These are phyloP conservation scores for Mesitornis unicolor DNA, from an alignment of 2,113 vertebrate genomes.

Conservation along the genomic window DNA sequence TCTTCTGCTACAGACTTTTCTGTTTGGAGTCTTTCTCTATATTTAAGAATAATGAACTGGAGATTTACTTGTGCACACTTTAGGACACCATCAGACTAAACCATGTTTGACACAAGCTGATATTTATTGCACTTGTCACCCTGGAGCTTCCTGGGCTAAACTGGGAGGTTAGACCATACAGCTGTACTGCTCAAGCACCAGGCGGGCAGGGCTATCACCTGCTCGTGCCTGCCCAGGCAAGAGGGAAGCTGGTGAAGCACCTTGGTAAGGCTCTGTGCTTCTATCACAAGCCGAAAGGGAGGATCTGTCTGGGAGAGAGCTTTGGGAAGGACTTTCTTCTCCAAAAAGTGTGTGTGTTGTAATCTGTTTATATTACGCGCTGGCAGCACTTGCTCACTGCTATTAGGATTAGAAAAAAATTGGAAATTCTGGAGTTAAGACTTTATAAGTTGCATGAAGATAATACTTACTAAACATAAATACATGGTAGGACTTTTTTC, in stretches of 20 bases:
- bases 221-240: rapidly evolving
- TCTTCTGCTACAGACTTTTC: neutral
- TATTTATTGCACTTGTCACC: neutral
- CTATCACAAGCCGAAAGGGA: neutral
- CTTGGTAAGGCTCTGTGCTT: no score
- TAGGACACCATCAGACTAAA: neutral
- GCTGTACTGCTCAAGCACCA: neutral
- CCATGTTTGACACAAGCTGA: rapidly evolving
- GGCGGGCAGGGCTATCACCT: rapidly evolving
- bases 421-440: slow-evolving; percentile 43
- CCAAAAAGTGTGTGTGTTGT: neutral
- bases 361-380: neutral
- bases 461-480: slow-evolving; percentile 53
- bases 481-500: slow-evolving; percentile 58
- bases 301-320: neutral
- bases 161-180: neutral
- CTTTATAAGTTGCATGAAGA: neutral
- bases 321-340: neutral
- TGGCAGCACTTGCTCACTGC: neutral
- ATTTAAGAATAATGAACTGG: neutral
- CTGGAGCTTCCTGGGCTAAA: neutral
- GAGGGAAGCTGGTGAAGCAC: neutral
- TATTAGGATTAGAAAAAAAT: neutral
- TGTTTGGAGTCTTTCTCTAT: neutral
- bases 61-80: neutral